phyloP scores from a whole-genome alignment of 1,140 invertebrate species.

The Phthorimaea operculella region DNA sequence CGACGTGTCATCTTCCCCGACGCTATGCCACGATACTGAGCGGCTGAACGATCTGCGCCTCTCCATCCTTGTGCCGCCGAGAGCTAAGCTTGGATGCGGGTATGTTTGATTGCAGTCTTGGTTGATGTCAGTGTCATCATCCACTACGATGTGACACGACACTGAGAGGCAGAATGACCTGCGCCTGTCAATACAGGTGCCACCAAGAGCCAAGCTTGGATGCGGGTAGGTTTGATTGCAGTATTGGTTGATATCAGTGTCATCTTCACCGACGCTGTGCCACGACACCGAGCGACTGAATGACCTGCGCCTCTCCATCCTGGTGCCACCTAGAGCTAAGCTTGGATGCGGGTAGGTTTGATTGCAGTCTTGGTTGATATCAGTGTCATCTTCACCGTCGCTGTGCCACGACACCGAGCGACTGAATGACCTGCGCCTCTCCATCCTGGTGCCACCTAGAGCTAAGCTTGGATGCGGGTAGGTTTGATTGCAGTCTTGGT shows the following conservation, averaged over 20 bases:
- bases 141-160: slow-evolving; percentile 53
- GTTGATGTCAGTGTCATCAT: slow-evolving; percentile 36
- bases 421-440: no score
- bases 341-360: slow-evolving; percentile 72
- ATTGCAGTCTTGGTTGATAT: no score
- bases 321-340: slow-evolving; percentile 75
- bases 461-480: slow-evolving; percentile 77
- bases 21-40: slow-evolving; percentile 51
- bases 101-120: slow-evolving; percentile 30
- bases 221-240: slow-evolving; percentile 67
- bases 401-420: no score
- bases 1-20: slow-evolving; percentile 58
- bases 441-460: slow-evolving; percentile 70
- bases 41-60: slow-evolving; percentile 69
- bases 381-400: slow-evolving; percentile 4
- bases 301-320: slow-evolving; percentile 9
- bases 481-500: slow-evolving; percentile 15
- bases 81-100: slow-evolving; percentile 76
- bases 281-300: no score
- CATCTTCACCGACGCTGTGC: no score
- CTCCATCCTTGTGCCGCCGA: slow-evolving; percentile 73
- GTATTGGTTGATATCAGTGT: slow-evolving; percentile 4
- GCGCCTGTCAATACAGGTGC: slow-evolving; percentile 73
- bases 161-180: slow-evolving; percentile 63
- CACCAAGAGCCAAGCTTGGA: slow-evolving; percentile 75